Evolutionary conservation across 53 echinoderm and acorn worm genomes (phyloP).

Genomic region (Patiria pectinifera): DNA sequence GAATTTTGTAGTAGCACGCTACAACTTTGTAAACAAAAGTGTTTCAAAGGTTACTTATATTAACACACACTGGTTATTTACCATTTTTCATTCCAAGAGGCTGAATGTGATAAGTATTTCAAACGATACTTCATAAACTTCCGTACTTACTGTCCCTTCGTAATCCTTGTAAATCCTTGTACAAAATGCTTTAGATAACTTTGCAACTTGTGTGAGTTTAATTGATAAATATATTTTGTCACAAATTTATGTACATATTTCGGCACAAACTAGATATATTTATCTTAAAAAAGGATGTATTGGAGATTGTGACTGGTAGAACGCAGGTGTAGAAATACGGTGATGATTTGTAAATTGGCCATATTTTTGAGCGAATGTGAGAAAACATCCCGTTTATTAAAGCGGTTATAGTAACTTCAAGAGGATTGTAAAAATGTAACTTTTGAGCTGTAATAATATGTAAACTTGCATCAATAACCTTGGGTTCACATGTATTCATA

Average conservation of each 20-base stretch:
- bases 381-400: too few species aligned
- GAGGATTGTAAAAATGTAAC: too few species aligned
- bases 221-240: background rate
- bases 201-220: background rate
- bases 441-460: too few species aligned
- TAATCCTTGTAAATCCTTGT: background rate
- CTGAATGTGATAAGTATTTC: background rate
- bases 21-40: background rate
- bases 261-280: background rate
- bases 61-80: background rate
- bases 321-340: background rate
- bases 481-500: too few species aligned
- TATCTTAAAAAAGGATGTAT: background rate
- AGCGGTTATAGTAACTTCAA: too few species aligned
- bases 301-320: background rate
- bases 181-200: background rate
- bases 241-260: conserved; percentile 4
- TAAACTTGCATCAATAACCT: too few species aligned
- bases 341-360: too few species aligned
- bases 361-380: too few species aligned
- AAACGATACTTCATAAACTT: background rate
- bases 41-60: background rate
- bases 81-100: background rate
- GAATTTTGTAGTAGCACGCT: background rate
- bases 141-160: background rate